Conservation (phyloP, 2,888 invertebrate species). For the Dasypogon diadema region DNA sequence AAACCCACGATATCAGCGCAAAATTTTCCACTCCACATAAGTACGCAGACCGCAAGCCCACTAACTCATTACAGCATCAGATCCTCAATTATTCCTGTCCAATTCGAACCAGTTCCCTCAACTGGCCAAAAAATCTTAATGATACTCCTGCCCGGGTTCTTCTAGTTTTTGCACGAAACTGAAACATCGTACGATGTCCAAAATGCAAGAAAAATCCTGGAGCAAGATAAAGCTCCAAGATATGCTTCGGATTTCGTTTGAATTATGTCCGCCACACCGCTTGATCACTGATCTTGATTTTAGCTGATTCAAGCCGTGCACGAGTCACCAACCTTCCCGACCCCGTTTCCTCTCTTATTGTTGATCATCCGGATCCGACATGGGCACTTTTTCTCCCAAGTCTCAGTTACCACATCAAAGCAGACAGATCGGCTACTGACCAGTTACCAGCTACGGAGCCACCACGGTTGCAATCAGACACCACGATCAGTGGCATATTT, state of each 20-base stretch:
- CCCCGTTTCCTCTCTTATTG: too few species aligned
- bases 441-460: background rate
- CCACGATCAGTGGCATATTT: too few species aligned
- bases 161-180: background rate
- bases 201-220: background rate
- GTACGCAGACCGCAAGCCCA: background rate
- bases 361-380: too few species aligned
- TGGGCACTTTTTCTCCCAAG: too few species aligned
- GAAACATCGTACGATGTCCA: background rate
- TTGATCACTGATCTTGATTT: too few species aligned
- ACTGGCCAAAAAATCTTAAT: background rate
- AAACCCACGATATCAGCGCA: constrained; percentile 4
- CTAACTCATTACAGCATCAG: background rate
- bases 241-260: too few species aligned
- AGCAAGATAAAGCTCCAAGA: too few species aligned
- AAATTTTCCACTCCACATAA: background rate
- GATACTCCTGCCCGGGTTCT: background rate
- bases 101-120: background rate
- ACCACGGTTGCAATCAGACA: too few species aligned
- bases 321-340: too few species aligned
- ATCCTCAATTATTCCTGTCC: background rate
- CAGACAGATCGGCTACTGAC: background rate
- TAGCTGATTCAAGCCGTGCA: too few species aligned
- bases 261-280: too few species aligned
- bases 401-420: background rate